These are phyloP conservation scores for Genyomyrus donnyi DNA, from an alignment of 2,113 vertebrate species.

Conservation along the genomic window DNA sequence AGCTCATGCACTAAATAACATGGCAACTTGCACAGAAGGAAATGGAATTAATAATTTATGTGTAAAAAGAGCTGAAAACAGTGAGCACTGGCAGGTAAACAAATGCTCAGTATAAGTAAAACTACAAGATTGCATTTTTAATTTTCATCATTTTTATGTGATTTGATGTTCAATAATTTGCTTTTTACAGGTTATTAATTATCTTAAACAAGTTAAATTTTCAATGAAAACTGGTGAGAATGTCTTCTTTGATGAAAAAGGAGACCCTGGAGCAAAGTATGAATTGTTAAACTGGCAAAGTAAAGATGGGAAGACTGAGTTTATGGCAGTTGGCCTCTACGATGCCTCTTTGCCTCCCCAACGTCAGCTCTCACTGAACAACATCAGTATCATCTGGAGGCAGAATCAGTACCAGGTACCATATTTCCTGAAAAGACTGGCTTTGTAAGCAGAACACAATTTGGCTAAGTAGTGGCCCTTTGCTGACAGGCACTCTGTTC, in stretches of 20 bases:
- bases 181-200: conserved; percentile 32
- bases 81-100: conserved; percentile 39
- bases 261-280: conserved; percentile 42
- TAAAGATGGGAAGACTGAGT: conserved; percentile 30
- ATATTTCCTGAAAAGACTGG: neutral
- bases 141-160: neutral
- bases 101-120: neutral
- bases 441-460: neutral
- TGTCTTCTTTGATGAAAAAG: conserved; percentile 42
- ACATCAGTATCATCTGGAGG: conserved; percentile 35
- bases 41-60: conserved; percentile 17
- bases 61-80: conserved; percentile 7
- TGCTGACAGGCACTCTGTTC: neutral
- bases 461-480: neutral
- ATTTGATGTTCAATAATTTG: neutral
- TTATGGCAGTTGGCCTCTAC: conserved; percentile 41
- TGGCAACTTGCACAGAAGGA: conserved; percentile 19
- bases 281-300: conserved; percentile 44
- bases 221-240: conserved; percentile 25
- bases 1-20: conserved; percentile 38
- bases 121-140: neutral
- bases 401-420: conserved; percentile 21
- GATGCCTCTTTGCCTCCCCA: conserved; percentile 36
- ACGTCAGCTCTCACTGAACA: conserved; percentile 35
- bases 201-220: conserved; percentile 35